phyloP scores from a whole-genome alignment of 2,113 vertebrate genomes.

The Falco punctatus region DNA sequence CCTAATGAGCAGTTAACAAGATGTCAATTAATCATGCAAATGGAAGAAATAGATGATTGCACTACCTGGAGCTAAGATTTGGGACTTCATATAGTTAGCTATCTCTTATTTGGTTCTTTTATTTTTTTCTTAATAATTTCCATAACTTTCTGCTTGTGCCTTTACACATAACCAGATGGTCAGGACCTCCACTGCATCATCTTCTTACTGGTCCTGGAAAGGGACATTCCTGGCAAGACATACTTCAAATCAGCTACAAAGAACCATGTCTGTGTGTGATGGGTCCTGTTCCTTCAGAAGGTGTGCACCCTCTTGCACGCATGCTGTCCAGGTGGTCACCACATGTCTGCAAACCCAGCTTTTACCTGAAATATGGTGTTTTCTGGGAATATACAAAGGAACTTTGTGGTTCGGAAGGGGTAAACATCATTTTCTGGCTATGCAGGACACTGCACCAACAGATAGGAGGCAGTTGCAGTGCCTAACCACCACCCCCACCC shows the following conservation, averaged over 20 bases:
- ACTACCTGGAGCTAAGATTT: constrained; percentile 22
- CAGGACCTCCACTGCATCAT: not conserved
- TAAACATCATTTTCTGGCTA: not conserved
- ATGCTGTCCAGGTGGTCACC: rapidly evolving
- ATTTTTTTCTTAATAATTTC: not conserved
- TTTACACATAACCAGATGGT: not conserved
- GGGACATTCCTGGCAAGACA: not conserved
- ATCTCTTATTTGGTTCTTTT: not conserved
- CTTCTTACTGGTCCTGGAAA: not conserved
- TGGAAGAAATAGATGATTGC: constrained; percentile 9
- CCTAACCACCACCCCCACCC: not conserved
- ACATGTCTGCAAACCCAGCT: not conserved
- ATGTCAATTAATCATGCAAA: constrained; percentile 68
- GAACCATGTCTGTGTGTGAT: rapidly evolving
- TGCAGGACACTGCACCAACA: not conserved
- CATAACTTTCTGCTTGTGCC: not conserved
- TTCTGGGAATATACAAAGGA: not conserved
- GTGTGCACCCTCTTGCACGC: rapidly evolving
- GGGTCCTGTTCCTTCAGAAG: not conserved
- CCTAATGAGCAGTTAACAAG: constrained; percentile 48
- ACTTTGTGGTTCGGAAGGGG: not conserved
- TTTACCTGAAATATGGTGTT: rapidly evolving
- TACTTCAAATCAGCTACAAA: not conserved
- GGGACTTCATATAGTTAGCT: not conserved
- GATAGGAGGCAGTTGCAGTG: rapidly evolving